Conservation (phyloP, 1,140 invertebrate genomes). For the Odontomachus brunneus region DNA sequence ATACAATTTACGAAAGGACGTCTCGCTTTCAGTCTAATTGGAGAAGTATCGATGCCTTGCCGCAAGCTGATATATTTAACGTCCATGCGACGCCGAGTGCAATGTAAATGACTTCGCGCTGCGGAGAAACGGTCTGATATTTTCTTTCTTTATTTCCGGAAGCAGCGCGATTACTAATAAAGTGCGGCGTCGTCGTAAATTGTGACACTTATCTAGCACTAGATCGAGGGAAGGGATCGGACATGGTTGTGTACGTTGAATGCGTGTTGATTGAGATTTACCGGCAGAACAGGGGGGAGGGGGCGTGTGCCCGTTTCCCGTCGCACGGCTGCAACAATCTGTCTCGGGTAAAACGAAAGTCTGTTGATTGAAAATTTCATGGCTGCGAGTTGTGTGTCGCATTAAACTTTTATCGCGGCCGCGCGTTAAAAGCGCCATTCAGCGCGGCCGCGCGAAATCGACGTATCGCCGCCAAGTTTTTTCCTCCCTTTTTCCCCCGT, state of each 20-base stretch:
- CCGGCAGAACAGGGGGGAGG: not conserved
- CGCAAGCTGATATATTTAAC: not conserved
- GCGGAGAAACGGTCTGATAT: not conserved
- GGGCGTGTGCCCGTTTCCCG: constrained; percentile 29
- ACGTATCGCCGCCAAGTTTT: constrained; percentile 24
- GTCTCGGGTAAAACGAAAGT: constrained; percentile 53
- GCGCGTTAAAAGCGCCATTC: constrained; percentile 41
- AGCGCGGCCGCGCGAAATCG: constrained; percentile 19
- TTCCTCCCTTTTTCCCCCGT: no score
- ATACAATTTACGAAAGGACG: not conserved
- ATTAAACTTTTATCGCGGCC: constrained; percentile 53
- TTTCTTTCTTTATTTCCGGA: constrained; percentile 26
- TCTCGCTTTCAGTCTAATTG: not conserved
- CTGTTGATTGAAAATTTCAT: constrained; percentile 60
- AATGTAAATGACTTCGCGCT: not conserved
- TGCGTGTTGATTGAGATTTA: constrained; percentile 57
- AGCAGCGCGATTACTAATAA: constrained; percentile 21
- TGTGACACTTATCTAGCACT: constrained; percentile 42
- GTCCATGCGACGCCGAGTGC: not conserved
- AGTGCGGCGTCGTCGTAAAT: constrained; percentile 40
- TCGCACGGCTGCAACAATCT: constrained; percentile 35
- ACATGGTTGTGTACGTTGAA: constrained; percentile 42
- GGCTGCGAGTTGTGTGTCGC: constrained; percentile 36
- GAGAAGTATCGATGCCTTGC: not conserved
- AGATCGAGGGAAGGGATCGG: constrained; percentile 46